Base-by-base conservation (phyloP, 2,113 vertebrate genomes). In the Charina bottae region DNA sequence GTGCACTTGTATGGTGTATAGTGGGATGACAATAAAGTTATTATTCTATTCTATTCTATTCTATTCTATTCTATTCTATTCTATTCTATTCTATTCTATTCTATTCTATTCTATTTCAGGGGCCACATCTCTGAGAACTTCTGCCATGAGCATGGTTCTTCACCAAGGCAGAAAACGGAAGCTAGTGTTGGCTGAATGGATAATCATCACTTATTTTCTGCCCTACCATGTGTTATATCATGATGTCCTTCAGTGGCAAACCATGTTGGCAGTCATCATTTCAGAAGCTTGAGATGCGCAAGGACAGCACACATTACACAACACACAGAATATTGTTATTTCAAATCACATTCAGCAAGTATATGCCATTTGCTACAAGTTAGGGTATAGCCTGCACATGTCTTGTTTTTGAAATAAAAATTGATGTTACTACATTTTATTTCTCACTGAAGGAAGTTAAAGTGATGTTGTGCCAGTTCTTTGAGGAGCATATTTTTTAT, bases 371-470 rank as follows among this genome's bases (percentile, higher is more conserved):
- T 85, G 59, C 24, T 49, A 7, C 68, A 62, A 19, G 10, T 3
- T 2, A 37, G 24, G 21, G 23, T 33, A 59, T 37, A 7, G 28
- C 28, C 4, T 10, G 3, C n/a, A n/a, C 15, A 55, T 3, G 42
- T 15, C 53, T 72, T 12, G 6, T 42, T 13, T 19, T 42, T 62
- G 54, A 62, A 42, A 21, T 19, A 60, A 84, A 90, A 93, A 42
- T 0, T 0, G 49, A 72, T 24, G 28, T 37, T 17, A 72, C 15
- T 12, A 15, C n/a, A 33, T 0, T 9, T 90, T 33, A 1, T 87
- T 95, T 90, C 85, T 56, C 54, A 1, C 89, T 91, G 5, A 78
- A 58, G 33, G 0, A 46, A 49, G 24, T 93, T 93, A 21, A 17
- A 60, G 13, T 2, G 58, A 17, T 60, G 58, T 60, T 15, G 2